Base-by-base conservation (phyloP, 2,888 invertebrate genomes). In the Scaeva pyrastri region DNA sequence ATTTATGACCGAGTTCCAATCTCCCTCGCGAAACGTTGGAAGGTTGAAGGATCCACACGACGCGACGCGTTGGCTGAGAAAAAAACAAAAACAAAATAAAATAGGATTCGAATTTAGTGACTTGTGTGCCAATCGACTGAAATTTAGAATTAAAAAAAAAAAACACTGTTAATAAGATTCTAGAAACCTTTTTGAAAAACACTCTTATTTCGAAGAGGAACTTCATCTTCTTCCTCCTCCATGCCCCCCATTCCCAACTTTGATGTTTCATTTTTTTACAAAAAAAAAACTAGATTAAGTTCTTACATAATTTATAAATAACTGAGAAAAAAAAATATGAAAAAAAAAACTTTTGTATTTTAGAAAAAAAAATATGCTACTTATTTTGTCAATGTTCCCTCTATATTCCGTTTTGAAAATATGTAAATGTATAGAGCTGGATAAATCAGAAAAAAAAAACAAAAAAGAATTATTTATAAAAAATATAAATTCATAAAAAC, bases 61-160 rank as follows among this genome's bases (percentile, higher is more conserved):
- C 31, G 31, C 31, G 31, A 31, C 31, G 36, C 36, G 73, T 76
- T 77, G 81, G 79, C 72, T 74, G 52, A 80, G 21, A 79, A 31
- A 43, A 66, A 66, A 52, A 58, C 23, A 71, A 75, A 78, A 78
- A 41, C 41, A 31, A 58, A 19, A 19, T 70, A 66, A 52, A 72
- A 68, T 79, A 62, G 72, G 74, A 80, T 88, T 88, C 89, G 88
- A 89, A 88, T 89, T 88, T 88, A 91, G 90, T 90, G 91, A 91
- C 91, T 91, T 91, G 91, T 91, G 92, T 92, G 92, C 92, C 92
- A 92, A 92, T 91, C 90, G 92, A 92, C 92, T 92, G 92, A 92
- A 86, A 85, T 77, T 86, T 86, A 86, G 86, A 56, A 78, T 86
- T 73, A 74, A 82, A 77, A 75, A 60, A n/a, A 70, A 39, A 72